These are phyloP conservation scores for Drymodes brunneopygia DNA, from an alignment of 2,113 vertebrate species.

Conservation along the genomic window DNA sequence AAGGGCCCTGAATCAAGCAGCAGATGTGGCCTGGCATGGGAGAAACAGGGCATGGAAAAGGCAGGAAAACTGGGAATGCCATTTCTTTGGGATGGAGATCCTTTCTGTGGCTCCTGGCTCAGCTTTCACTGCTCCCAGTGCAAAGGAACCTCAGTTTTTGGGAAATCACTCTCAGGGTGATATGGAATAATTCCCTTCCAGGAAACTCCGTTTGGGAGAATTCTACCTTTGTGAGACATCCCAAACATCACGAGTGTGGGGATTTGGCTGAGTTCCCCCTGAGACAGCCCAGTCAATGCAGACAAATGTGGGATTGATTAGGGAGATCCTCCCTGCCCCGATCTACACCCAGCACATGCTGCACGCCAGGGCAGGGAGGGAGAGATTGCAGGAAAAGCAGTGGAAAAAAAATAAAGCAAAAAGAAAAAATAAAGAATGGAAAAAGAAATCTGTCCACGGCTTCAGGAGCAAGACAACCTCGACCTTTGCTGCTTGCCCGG, in stretches of 20 bases:
- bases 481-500: background rate
- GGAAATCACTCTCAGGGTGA: background rate
- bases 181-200: background rate
- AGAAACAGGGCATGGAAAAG: background rate
- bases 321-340: background rate
- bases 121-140: rapidly evolving
- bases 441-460: background rate
- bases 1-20: constrained; percentile 16
- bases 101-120: background rate
- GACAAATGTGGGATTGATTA: background rate
- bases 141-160: too few relatives aligned
- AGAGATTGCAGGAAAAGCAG: background rate
- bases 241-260: background rate
- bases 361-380: background rate
- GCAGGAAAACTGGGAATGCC: background rate
- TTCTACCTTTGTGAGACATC: background rate
- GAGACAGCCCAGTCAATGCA: background rate
- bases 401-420: background rate
- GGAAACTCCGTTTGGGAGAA: background rate
- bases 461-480: background rate
- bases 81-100: background rate
- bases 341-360: background rate
- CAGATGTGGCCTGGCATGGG: background rate
- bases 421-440: background rate
- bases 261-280: background rate